phyloP scores from a whole-genome alignment of 2,113 vertebrate genomes.

The Sigmodon hispidus region DNA sequence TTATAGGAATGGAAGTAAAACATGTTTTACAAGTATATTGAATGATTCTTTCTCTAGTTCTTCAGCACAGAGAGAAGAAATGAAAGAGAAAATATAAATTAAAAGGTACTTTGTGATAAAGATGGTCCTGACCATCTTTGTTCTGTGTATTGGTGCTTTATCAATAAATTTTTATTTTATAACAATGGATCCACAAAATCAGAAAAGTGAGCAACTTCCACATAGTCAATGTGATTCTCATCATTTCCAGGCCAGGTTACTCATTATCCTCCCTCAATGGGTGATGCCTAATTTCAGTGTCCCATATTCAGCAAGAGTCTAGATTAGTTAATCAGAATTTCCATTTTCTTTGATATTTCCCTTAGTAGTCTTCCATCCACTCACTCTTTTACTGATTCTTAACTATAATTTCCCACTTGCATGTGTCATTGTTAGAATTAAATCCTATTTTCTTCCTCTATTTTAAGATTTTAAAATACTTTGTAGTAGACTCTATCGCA shows the following conservation, averaged over 20 bases:
- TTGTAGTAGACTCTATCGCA: not conserved
- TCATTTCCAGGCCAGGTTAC: not conserved
- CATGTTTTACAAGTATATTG: too few relatives aligned
- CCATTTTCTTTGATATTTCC: too few relatives aligned
- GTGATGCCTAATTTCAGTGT: not conserved
- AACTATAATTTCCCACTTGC: not conserved
- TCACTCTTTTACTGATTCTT: not conserved
- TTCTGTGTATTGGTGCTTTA: not conserved
- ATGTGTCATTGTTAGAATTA: not conserved
- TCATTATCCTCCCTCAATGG: not conserved
- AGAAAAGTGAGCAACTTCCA: not conserved
- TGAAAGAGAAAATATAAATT: not conserved
- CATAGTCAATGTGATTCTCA: not conserved
- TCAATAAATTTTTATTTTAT: not conserved
- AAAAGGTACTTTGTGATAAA: not conserved
- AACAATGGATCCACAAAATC: not conserved
- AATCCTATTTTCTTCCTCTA: not conserved
- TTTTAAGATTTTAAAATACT: not conserved
- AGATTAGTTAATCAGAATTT: not conserved
- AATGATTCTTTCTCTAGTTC: not conserved
- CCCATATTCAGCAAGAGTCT: not conserved
- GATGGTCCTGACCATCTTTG: not conserved
- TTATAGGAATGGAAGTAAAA: not conserved
- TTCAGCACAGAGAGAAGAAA: not conserved
- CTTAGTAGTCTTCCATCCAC: not conserved